Conservation (phyloP, 2,113 vertebrate species). For the Tichodroma muraria region DNA sequence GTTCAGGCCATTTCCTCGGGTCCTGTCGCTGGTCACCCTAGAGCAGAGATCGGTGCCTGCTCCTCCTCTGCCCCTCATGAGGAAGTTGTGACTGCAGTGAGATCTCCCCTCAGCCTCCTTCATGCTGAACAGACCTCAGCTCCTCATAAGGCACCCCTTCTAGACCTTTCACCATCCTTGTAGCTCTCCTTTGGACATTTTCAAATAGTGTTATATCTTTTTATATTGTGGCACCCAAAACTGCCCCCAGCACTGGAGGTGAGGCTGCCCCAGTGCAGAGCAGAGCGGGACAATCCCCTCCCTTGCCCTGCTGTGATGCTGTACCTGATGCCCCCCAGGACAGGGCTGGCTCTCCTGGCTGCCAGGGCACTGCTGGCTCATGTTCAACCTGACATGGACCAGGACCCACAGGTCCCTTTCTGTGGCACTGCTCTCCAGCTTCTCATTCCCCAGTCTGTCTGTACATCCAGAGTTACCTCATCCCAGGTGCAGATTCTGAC, state of each 20-base stretch:
- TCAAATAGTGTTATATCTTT: background rate
- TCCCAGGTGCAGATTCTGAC: background rate
- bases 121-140: background rate
- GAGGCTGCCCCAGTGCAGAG: background rate
- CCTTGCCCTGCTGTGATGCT: fast-evolving
- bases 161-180: background rate
- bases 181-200: background rate
- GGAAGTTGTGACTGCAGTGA: background rate
- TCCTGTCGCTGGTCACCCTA: background rate
- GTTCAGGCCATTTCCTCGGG: background rate
- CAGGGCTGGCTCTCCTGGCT: fast-evolving
- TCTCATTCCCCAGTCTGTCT: fast-evolving
- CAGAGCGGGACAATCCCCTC: background rate
- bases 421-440: fast-evolving
- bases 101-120: background rate
- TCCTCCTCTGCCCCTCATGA: background rate
- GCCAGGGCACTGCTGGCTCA: background rate
- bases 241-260: fast-evolving
- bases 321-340: background rate
- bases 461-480: background rate
- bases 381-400: fast-evolving
- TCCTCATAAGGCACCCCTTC: fast-evolving
- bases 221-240: background rate
- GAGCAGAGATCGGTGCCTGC: background rate
- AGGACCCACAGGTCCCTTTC: background rate